Percentiles rank a stretch among this genome's conserved stretches.
These are phyloP conservation scores for Orycteropus afer DNA, from an alignment of 2,113 vertebrate species.

Conservation along the genomic window DNA sequence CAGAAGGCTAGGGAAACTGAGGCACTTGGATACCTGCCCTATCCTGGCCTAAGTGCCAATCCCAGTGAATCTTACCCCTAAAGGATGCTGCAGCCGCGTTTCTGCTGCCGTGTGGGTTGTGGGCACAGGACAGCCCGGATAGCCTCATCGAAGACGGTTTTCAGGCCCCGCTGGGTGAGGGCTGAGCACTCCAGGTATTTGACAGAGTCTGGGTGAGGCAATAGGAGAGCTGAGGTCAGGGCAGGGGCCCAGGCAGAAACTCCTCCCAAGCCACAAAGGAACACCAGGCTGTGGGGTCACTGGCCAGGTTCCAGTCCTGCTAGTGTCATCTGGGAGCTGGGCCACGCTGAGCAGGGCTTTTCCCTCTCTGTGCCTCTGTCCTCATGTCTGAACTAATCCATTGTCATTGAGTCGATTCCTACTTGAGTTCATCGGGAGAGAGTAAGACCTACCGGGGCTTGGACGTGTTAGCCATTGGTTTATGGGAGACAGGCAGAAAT, in stretches of 20 bases:
- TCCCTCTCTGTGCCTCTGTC: neutral
- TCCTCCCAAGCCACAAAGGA: neutral
- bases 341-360: neutral
- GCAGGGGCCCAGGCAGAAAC: neutral
- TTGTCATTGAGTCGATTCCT: neutral
- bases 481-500: neutral
- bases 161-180: constrained; percentile 93
- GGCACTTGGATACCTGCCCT: neutral
- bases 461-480: accelerated
- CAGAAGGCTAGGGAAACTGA: neutral
- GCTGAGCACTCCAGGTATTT: constrained; percentile 96
- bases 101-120: constrained; percentile 89
- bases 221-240: neutral
- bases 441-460: neutral
- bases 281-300: neutral
- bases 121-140: constrained; percentile 95
- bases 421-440: neutral
- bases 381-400: neutral
- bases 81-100: constrained; percentile 88
- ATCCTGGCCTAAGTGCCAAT: neutral
- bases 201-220: constrained; percentile 87
- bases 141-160: constrained; percentile 95
- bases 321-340: neutral
- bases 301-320: neutral
- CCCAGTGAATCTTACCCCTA: constrained; percentile 83